Base-by-base conservation (phyloP, 2,888 invertebrate genomes). In the Synanthedon formicaeformis region DNA sequence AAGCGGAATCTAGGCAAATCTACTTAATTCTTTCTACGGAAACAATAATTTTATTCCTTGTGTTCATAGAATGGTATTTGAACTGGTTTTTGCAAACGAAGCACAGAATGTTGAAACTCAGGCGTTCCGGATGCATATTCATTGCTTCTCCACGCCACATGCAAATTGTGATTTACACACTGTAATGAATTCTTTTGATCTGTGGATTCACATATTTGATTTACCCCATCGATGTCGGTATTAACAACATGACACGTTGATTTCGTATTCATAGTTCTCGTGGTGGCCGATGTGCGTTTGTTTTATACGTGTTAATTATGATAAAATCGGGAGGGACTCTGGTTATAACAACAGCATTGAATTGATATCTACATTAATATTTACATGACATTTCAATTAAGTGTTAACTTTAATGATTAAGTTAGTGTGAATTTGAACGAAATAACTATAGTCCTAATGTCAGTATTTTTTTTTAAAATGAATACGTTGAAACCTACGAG, bases 171-270 rank as follows among this genome's bases (percentile, higher is more conserved):
- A 86, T 87, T 86, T 86, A 86, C 86, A 87, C 85, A 84, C 78
- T 84, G 85, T 87, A 87, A 87, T 87, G 85, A 85, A 87, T 87
- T 87, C 87, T 87, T 87, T 87, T 87, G 87, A 87, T 87, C 86
- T 87, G 84, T 78, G 81, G 76, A 85, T 85, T 82, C 86, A 81
- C 77, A 85, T 86, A 86, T 87, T 86, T 86, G 87, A 86, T 86
- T 87, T 86, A 81, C 79, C 81, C 85, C 81, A 81, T 82, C 84
- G 76, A 81, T 78, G 81, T 78, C 70, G 69, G 75, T 69, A 73
- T 77, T 76, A 80, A 74, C 79, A 79, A 74, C 79, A 79, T 80
- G 80, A 82, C 79, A 73, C 71, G 73, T 72, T 76, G 61, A 81
- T 84, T 85, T 78, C 69, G 73, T 86, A 86, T 87, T 86, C 86